phyloP scores from a whole-genome alignment of 1,140 invertebrate species.

The Drosophila jambulina region DNA sequence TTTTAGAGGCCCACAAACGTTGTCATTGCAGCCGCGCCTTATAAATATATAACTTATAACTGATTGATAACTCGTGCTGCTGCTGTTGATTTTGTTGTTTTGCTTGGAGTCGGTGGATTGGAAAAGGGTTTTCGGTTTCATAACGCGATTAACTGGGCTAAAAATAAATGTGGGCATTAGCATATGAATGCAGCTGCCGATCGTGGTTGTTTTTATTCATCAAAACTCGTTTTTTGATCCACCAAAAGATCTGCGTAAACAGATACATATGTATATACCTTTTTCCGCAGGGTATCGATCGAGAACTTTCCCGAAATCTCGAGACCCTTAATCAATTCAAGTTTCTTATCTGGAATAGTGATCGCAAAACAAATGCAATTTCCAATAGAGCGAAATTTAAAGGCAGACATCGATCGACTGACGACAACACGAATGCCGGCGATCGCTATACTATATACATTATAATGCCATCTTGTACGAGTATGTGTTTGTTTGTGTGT shows the following conservation, averaged over 20 bases:
- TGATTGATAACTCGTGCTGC: conserved; percentile 60
- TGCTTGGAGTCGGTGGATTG: conserved; percentile 22
- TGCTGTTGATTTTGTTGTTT: conserved; percentile 26
- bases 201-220: conserved; percentile 28
- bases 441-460: conserved; percentile 22
- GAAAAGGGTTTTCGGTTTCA: conserved; percentile 61
- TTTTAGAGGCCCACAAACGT: conserved; percentile 58
- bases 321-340: neutral
- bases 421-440: conserved; percentile 37
- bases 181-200: conserved; percentile 58
- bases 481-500: conserved; percentile 28
- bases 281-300: conserved; percentile 24
- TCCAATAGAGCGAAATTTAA: conserved; percentile 24
- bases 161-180: conserved; percentile 56
- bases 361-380: conserved; percentile 67
- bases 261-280: neutral
- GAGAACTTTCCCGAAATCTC: conserved; percentile 11
- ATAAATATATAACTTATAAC: conserved; percentile 31
- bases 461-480: conserved; percentile 19
- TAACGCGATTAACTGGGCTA: conserved; percentile 46
- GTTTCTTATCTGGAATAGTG: neutral
- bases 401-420: conserved; percentile 33
- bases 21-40: conserved; percentile 46
- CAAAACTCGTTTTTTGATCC: conserved; percentile 60
- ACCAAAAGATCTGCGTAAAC: conserved; percentile 26